phyloP scores from a whole-genome alignment of 2,797 vertebrate genomes.

The Oreortyx pictus region DNA sequence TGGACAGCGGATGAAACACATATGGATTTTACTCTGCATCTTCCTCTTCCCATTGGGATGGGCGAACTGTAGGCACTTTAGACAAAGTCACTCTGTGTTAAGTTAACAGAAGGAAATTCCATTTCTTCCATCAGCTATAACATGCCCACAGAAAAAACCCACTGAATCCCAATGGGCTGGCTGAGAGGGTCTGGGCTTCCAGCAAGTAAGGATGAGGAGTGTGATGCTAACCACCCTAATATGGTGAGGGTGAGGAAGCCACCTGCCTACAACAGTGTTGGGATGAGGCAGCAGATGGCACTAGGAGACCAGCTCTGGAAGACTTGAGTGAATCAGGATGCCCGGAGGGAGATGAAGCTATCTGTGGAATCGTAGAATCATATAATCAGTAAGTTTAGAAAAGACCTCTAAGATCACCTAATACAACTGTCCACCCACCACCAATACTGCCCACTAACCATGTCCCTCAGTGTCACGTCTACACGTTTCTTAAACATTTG shows the following conservation, averaged over 20 bases:
- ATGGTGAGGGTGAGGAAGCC: too few relatives aligned
- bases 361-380: neutral
- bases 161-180: neutral
- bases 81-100: neutral
- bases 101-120: neutral
- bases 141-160: neutral
- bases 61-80: rapidly evolving
- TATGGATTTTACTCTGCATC: neutral
- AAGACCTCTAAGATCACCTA: too few relatives aligned
- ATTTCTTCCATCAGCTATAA: neutral
- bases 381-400: too few relatives aligned
- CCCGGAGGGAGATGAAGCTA: neutral
- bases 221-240: neutral
- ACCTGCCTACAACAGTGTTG: rapidly evolving
- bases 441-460: too few relatives aligned
- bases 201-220: neutral
- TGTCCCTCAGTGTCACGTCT: too few relatives aligned
- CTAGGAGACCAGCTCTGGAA: neutral
- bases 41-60: neutral
- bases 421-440: too few relatives aligned
- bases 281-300: neutral
- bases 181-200: neutral
- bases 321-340: rapidly evolving
- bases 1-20: rapidly evolving
- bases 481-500: too few relatives aligned